Percentiles rank a stretch among this genome's conserved stretches.
Evolutionary conservation across 2,888 invertebrate species (phyloP).

Genomic region (Philaethria dido): DNA sequence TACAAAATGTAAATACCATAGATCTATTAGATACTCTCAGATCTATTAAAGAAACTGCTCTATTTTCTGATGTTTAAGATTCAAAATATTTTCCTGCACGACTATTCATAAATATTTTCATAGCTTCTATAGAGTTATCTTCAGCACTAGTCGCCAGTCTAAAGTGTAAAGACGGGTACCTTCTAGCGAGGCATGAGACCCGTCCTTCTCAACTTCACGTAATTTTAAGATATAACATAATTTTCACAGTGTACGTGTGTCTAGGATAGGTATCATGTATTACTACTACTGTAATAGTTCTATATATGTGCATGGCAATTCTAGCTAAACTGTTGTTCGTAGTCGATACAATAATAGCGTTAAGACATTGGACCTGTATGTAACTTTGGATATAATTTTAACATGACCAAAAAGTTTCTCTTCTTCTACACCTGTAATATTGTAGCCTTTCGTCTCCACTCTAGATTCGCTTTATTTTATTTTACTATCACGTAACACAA

Average conservation of each 20-base stretch:
- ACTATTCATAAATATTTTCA: constrained; percentile 77
- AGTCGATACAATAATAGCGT: constrained; percentile 78
- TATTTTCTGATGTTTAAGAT: constrained; percentile 76
- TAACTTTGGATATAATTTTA: constrained; percentile 53
- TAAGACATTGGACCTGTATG: constrained; percentile 61
- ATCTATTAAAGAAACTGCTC: constrained; percentile 73
- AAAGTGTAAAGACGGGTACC: constrained; percentile 52
- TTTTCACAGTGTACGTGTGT: constrained; percentile 76
- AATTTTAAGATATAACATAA: constrained; percentile 63
- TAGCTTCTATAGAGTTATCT: constrained; percentile 72
- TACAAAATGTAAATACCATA: constrained; percentile 72
- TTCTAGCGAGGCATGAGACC: constrained; percentile 54
- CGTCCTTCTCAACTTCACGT: constrained; percentile 61
- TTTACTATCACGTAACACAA: constrained; percentile 18
- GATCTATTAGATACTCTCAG: constrained; percentile 71
- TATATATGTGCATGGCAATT: constrained; percentile 78
- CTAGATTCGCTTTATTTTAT: constrained; percentile 25
- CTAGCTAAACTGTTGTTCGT: constrained; percentile 80
- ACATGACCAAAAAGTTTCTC: constrained; percentile 59
- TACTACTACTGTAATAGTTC: constrained; percentile 66
- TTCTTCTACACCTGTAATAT: constrained; percentile 32
- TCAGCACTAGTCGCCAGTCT: constrained; percentile 64
- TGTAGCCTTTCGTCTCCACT: constrained; percentile 27
- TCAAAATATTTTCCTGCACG: constrained; percentile 74
- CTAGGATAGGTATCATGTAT: constrained; percentile 73